Conservation (phyloP, 2,113 vertebrate species). For the Dasyornis broadbenti region DNA sequence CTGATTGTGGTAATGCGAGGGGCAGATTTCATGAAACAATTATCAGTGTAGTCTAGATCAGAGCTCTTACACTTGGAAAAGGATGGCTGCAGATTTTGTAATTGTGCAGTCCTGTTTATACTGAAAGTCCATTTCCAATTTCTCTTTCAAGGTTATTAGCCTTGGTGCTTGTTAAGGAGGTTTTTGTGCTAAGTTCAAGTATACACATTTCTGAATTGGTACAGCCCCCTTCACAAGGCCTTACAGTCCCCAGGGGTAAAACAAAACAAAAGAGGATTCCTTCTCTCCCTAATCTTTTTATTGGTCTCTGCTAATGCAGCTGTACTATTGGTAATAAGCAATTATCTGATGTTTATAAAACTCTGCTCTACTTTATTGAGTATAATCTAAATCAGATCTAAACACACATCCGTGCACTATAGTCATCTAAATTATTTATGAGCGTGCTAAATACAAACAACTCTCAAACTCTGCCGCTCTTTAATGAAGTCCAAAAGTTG, state of each 20-base stretch:
- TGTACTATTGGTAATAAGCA: not conserved
- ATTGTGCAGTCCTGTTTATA: not conserved
- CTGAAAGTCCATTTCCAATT: not conserved
- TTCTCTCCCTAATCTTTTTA: not conserved
- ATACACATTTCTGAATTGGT: not conserved
- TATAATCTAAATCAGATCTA: conserved; percentile 24
- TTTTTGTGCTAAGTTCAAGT: not conserved
- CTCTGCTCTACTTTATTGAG: not conserved
- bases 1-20: not conserved
- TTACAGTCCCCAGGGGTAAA: not conserved
- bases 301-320: conserved; percentile 3
- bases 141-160: not conserved
- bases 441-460: not conserved
- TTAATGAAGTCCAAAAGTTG: conserved; percentile 10
- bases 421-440: conserved; percentile 44
- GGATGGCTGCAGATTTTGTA: not conserved
- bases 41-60: not conserved
- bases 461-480: not conserved
- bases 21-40: not conserved
- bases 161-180: not conserved
- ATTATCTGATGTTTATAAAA: conserved; percentile 6
- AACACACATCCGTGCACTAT: not conserved
- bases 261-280: not conserved
- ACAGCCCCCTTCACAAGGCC: not conserved
- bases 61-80: not conserved